Conservation (phyloP, 1,140 invertebrate genomes). For the Caenorhabditis latens region DNA sequence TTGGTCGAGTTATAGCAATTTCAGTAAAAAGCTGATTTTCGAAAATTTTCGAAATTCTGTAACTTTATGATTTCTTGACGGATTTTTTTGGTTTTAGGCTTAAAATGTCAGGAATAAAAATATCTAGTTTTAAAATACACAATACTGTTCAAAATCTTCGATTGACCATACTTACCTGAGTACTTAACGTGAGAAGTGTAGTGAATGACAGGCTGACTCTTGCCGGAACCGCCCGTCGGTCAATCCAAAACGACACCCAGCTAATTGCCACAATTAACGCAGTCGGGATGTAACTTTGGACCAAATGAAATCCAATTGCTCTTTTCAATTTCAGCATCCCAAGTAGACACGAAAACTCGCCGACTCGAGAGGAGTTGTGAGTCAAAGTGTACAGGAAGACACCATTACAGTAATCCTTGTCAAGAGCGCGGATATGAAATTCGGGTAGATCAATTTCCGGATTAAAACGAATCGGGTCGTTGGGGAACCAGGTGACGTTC, state of each 20-base stretch:
- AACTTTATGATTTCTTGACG: background rate
- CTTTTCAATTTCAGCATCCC: conserved; percentile 80
- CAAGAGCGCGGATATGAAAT: conserved; percentile 88
- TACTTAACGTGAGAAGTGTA: conserved; percentile 93
- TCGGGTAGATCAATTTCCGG: conserved; percentile 89
- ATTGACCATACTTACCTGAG: conserved; percentile 81
- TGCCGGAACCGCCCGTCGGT: conserved; percentile 93
- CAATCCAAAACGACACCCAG: conserved; percentile 96
- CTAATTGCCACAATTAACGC: conserved; percentile 79
- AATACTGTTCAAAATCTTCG: background rate
- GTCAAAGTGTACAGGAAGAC: conserved; percentile 69
- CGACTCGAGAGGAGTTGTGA: conserved; percentile 63
- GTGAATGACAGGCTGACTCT: conserved; percentile 93
- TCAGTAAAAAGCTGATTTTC: background rate
- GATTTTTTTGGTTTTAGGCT: too few relatives aligned
- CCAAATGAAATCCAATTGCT: conserved; percentile 84
- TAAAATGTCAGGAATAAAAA: too few relatives aligned
- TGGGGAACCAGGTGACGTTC: conserved; percentile 88
- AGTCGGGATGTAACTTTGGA: conserved; percentile 95
- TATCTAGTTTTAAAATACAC: too few relatives aligned
- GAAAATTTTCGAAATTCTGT: background rate
- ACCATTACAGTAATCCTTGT: conserved; percentile 69
- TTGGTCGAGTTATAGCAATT: background rate
- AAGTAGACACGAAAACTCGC: conserved; percentile 68
- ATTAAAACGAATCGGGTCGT: conserved; percentile 90